These are phyloP conservation scores for Phocides pigmalion DNA, from an alignment of 1,140 invertebrate genomes.

Conservation along the genomic window DNA sequence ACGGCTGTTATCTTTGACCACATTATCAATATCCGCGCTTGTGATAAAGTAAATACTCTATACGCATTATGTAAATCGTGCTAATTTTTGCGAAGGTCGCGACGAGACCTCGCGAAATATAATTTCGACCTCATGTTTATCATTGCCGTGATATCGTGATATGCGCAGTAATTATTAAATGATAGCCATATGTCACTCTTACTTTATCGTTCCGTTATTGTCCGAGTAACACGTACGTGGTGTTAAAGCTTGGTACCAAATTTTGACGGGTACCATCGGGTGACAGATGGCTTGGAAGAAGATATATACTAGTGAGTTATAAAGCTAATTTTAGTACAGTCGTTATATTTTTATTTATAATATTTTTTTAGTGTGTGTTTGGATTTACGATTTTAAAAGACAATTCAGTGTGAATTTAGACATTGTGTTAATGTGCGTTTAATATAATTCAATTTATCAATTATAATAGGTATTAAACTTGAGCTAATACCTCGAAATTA, in stretches of 20 bases:
- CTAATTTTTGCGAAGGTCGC: slow-evolving; percentile 75
- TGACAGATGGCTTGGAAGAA: slow-evolving; percentile 53
- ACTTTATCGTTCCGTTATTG: slow-evolving; percentile 50
- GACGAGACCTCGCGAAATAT: slow-evolving; percentile 66
- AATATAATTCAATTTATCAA: not conserved
- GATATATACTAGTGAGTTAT: slow-evolving; percentile 51
- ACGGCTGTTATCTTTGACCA: slow-evolving; percentile 53
- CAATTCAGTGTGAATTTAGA: not conserved
- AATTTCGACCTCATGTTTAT: slow-evolving; percentile 72
- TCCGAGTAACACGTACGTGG: slow-evolving; percentile 35
- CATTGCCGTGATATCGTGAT: slow-evolving; percentile 69
- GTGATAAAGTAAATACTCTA: slow-evolving; percentile 66
- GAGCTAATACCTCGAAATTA: slow-evolving; percentile 4
- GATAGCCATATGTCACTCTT: slow-evolving; percentile 56
- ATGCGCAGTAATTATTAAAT: slow-evolving; percentile 65
- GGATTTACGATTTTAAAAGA: not conserved
- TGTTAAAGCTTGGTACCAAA: slow-evolving; percentile 9
- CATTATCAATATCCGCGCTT: slow-evolving; percentile 65
- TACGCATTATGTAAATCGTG: slow-evolving; percentile 71
- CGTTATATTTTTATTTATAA: not conserved
- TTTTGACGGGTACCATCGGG: too few relatives aligned
- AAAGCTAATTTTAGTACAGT: not conserved
- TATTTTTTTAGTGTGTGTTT: not conserved
- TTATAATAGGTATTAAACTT: slow-evolving; percentile 12
- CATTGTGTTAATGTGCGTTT: not conserved